These are phyloP conservation scores for Diogma glabrata DNA, from an alignment of 2,888 invertebrate species.

Conservation along the genomic window DNA sequence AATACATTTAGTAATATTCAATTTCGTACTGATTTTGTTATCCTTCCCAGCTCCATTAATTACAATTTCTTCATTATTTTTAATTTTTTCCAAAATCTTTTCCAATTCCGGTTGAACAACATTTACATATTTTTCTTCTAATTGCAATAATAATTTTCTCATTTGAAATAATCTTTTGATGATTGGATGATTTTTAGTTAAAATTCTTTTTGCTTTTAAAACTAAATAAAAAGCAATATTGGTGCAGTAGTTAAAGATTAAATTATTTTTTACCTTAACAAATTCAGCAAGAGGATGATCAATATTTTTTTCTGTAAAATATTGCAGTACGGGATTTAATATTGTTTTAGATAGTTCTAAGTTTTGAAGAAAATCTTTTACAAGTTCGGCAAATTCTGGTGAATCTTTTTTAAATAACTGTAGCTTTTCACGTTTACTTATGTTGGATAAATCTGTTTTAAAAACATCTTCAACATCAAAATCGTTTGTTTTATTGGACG, in stretches of 20 bases:
- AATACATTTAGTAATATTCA: conserved; percentile 10
- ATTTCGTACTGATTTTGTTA: conserved; percentile 18
- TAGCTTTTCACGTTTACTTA: conserved; percentile 63
- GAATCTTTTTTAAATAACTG: conserved; percentile 72
- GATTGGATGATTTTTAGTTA: conserved; percentile 78
- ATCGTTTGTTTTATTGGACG: conserved; percentile 31
- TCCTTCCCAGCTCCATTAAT: conserved; percentile 19
- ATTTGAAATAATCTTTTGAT: conserved; percentile 73
- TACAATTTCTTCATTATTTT: conserved; percentile 36
- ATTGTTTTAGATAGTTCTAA: conserved; percentile 52
- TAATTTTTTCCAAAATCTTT: conserved; percentile 44
- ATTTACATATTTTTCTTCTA: conserved; percentile 57
- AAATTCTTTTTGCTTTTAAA: conserved; percentile 62
- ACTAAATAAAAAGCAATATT: conserved; percentile 79
- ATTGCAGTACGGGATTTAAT: conserved; percentile 53
- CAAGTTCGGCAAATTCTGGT: conserved; percentile 70
- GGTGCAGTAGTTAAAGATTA: conserved; percentile 68
- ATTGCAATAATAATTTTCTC: conserved; percentile 59
- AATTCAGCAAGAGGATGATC: conserved; percentile 57
- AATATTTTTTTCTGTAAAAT: conserved; percentile 48
- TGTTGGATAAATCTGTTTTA: conserved; percentile 62
- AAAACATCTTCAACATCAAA: conserved; percentile 46
- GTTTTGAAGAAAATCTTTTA: conserved; percentile 66
- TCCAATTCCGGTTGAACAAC: conserved; percentile 56
- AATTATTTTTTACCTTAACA: conserved; percentile 54